Base-by-base conservation (phyloP, 2,888 invertebrate species). In the Lacanobia wlatinum region DNA sequence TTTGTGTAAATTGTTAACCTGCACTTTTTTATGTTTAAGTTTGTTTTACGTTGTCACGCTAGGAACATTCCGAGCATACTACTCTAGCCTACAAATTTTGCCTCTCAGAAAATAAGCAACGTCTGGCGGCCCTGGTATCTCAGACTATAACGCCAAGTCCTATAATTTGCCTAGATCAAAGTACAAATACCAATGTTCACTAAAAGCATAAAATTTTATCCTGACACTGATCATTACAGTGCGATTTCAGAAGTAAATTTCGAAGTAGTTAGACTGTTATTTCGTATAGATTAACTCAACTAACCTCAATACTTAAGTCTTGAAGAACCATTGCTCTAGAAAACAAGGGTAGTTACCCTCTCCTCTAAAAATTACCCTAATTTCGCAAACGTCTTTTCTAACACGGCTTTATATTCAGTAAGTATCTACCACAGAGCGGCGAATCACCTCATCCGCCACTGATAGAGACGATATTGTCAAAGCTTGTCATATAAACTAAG, bases 381-480 rank as follows among this genome's bases (percentile, higher is more conserved):
- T 52, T 81, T 59, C 40, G 18, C 38, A 28, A 66, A 78, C 62
- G 67, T 63, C 78, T 81, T 68, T 68, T 62, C 78, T 65, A 55
- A 70, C 68, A 67, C 40, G 46, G 61, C 69, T 84, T 77, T 76
- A 72, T 71, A 71, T 84, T 73, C 65, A 68, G 82, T 60, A 76
- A 63, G 59, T 72, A 63, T 52, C 10, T 48, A 52, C 28, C 28
- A 59, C 21, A 59, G 59, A 59, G 16, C 21, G 2, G 1, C 21
- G 21, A 59, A 21, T 21, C 21, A 7, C 2, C 3, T 12, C 38
- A 0, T 0, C 7, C 6, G 38, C 38, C 6, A 38, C 5, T 56
- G 10, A 2, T 12, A n/a, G 6, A 38, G n/a, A n/a, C 2, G n/a
- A n/a, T 2, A 38, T n/a, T 34, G 4, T n/a, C 10, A 38, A n/a